Base-by-base conservation (phyloP, 2,113 vertebrate genomes). In the Ammodytes marinus region DNA sequence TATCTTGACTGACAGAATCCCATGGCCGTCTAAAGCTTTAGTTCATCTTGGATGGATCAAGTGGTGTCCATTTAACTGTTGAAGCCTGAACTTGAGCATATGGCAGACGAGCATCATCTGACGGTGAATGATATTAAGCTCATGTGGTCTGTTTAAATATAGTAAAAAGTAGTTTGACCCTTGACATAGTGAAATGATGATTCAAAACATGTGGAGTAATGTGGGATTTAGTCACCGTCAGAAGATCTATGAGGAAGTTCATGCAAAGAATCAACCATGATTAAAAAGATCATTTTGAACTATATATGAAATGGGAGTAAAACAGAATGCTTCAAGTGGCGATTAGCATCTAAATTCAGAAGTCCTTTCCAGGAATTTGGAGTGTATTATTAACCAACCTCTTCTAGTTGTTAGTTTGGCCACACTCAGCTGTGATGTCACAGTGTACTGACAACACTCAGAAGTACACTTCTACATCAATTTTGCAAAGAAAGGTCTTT, bases 131-230 rank as follows among this genome's bases (percentile, higher is more conserved):
- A 40, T 12, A 45, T 2, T 11, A 55, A 2, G 3, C 3, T 11
- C 46, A 55, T 42, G 47, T n/a, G 19, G 47, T 8, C 55, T 35
- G 50, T 53, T 6, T 63, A 66, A 74, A 70, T 58, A 66, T 40
- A 61, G 61, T 35, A 50, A 14, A 9, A 55, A n/a, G 0, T 0
- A 4, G 10, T 70, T 52, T 80, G 39, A 83, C 64, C 37, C 37
- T 60, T 71, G 42, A 45, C 39, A 12, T 4, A 40, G 17, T 49
- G 11, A 58, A 43, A 40, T 46, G 64, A 77, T 65, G 40, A 61
- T 55, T 69, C 52, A 75, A 17, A 65, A 53, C 40, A 46, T 14
- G 68, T 55, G 13, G 19, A 37, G 27, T 37, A 35, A 55, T 15
- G 5, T 10, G 19, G 45, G 55, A 83, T 43, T 37, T 43, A 4